Evolutionary conservation across 2,888 invertebrate species (phyloP), one percentile per base, ranked within the genome.

Genomic region (Trichogramma evanescens): DNA sequence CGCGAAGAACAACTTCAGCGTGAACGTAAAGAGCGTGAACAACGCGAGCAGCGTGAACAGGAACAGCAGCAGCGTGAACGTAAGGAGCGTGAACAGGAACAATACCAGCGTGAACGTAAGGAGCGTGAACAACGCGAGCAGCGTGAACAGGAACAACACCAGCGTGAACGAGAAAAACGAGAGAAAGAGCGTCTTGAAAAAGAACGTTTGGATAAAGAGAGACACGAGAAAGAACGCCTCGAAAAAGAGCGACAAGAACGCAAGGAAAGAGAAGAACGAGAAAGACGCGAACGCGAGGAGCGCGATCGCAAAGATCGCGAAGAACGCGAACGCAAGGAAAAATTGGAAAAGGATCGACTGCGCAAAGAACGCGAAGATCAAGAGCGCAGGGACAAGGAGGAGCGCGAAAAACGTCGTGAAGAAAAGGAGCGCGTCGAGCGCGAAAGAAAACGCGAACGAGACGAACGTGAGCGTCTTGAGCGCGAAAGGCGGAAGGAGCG

Each of bases 391-490:
- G 74, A 71, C 54, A 72, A 66, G 59, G 82, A 83, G 71, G 74
- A 72, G 51, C 66, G 70, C 50, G 73, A 78, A 60, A 67, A 72
- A 63, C 67, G 69, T 26, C 75, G 71, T 66, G 81, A 80, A 59
- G 71, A 73, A 77, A 81, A 65, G 77, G 82, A 67, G 72, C 78
- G 66, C 75, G 79, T 70, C 71, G 74, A 73, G 50, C 67, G 70
- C 50, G 73, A 78, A 63, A 66, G 72, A 64, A 67, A 69, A 55
- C 71, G 65, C 59, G 82, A 83, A 55, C 71, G 65, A 59, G 82
- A 83, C 69, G 54, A 62, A 72, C 75, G 71, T 65, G 81, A 80
- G 59, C 71, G 73, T 76, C 81, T 66, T 76, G 82, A 68, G 72
- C 78, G 67, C 73, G 79, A 70, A 72, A 75, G 72, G 52, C 67